These are phyloP conservation scores for Reticulitermes speratus DNA, from an alignment of 1,140 invertebrate species.

Conservation along the genomic window DNA sequence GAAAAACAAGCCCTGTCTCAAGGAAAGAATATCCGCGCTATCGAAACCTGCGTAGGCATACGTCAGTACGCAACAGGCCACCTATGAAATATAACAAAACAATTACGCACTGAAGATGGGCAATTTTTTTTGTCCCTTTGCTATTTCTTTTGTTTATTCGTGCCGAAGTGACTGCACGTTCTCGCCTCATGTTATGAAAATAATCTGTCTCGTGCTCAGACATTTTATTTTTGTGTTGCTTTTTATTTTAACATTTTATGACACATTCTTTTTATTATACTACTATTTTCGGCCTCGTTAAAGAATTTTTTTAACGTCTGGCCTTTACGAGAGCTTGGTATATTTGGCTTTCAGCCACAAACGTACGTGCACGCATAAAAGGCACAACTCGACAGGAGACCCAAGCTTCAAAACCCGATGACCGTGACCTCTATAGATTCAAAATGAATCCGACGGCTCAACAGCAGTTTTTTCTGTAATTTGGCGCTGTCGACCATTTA, in stretches of 20 bases:
- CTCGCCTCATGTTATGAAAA: not conserved
- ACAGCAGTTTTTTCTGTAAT: too few species aligned
- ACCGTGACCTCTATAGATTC: too few species aligned
- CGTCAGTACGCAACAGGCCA: too few species aligned
- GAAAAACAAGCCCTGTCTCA: too few species aligned
- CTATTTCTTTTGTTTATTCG: not conserved
- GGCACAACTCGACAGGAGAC: not conserved
- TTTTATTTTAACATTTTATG: conserved; percentile 15
- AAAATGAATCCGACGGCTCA: too few species aligned
- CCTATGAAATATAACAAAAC: too few species aligned
- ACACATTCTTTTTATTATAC: conserved; percentile 2
- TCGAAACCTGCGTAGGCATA: too few species aligned
- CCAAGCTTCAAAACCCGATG: too few species aligned
- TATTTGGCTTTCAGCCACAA: not conserved
- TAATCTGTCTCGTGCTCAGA: not conserved
- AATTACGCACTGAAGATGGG: not conserved
- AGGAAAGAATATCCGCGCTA: too few species aligned
- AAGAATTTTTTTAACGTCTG: conserved; percentile 13
- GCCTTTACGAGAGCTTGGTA: not conserved
- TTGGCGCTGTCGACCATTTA: too few species aligned
- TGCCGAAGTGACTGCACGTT: not conserved
- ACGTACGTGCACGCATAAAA: not conserved
- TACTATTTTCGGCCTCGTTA: not conserved
- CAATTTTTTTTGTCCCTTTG: not conserved
- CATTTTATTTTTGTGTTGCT: not conserved